These are phyloP conservation scores for Erpobdella octoculata DNA, from an alignment of 2,888 invertebrate species.

Conservation along the genomic window DNA sequence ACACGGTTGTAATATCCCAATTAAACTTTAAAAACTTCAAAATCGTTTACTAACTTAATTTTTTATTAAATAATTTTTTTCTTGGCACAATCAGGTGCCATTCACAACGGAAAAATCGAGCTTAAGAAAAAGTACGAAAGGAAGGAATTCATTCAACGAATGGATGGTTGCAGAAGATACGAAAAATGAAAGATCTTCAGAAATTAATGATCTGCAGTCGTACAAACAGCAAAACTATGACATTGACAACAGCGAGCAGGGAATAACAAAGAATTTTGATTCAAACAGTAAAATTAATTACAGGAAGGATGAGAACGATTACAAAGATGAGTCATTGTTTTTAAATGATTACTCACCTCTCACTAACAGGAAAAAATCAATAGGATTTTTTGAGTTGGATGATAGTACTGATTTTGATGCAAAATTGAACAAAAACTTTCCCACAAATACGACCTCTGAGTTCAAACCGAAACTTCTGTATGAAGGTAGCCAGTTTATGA, in stretches of 20 bases:
- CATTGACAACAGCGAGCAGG: neutral
- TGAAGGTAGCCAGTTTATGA: too few relatives aligned
- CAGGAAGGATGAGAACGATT: neutral
- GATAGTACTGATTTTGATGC: neutral
- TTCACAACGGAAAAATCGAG: neutral
- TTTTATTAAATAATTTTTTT: too few relatives aligned
- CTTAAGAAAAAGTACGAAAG: neutral
- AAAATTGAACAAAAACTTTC: neutral
- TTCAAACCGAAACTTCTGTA: neutral
- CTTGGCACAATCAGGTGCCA: neutral
- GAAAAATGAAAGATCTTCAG: neutral
- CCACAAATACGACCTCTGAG: neutral
- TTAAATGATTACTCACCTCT: neutral
- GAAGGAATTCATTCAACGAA: neutral
- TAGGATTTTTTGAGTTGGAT: neutral
- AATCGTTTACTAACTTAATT: too few relatives aligned
- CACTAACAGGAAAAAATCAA: neutral
- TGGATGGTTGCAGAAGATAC: neutral
- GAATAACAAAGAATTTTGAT: neutral
- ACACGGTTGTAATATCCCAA: neutral
- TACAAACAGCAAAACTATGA: neutral
- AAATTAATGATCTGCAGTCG: neutral
- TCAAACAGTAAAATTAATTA: neutral
- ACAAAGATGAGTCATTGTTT: neutral
- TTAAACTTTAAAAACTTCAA: neutral